phyloP scores from a whole-genome alignment of 2,888 invertebrate species.

The Scaeva pyrastri region DNA sequence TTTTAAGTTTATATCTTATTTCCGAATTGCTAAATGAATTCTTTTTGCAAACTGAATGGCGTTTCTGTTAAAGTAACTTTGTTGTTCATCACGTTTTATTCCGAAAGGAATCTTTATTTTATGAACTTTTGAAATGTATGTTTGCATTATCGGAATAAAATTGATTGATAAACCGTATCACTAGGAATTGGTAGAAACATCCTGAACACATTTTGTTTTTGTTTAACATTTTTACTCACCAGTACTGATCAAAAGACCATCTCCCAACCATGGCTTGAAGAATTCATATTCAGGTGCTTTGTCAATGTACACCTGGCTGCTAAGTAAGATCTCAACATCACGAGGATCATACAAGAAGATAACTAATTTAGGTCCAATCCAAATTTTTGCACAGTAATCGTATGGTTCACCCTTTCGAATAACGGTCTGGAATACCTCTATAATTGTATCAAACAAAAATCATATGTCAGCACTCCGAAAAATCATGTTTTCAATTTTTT shows the following conservation, averaged over 20 bases:
- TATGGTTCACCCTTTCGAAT: conserved; percentile 84
- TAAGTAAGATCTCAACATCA: conserved; percentile 91
- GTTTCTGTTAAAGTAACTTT: too few relatives aligned
- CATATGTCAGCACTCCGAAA: conserved; percentile 23
- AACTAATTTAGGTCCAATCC: conserved; percentile 91
- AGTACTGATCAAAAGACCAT: conserved; percentile 92
- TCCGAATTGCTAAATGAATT: too few relatives aligned
- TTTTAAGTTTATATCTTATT: too few relatives aligned
- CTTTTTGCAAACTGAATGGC: too few relatives aligned
- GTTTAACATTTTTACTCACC: conserved; percentile 84
- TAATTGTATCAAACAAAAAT: conserved; percentile 74
- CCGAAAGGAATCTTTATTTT: too few relatives aligned
- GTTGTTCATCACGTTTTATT: too few relatives aligned
- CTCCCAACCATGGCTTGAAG: conserved; percentile 93
- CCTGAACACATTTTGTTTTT: not conserved
- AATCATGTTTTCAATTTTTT: too few relatives aligned
- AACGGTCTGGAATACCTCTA: conserved; percentile 89
- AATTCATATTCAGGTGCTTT: conserved; percentile 91
- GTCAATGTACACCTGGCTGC: conserved; percentile 92
- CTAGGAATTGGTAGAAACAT: too few relatives aligned
- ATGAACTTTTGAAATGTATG: too few relatives aligned
- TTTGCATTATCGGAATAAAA: too few relatives aligned
- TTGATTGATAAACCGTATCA: too few relatives aligned
- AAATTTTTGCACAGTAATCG: conserved; percentile 87
- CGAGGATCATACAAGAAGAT: conserved; percentile 91